Conservation (phyloP, 2,113 vertebrate genomes). For the Leptodactylus fuscus region DNA sequence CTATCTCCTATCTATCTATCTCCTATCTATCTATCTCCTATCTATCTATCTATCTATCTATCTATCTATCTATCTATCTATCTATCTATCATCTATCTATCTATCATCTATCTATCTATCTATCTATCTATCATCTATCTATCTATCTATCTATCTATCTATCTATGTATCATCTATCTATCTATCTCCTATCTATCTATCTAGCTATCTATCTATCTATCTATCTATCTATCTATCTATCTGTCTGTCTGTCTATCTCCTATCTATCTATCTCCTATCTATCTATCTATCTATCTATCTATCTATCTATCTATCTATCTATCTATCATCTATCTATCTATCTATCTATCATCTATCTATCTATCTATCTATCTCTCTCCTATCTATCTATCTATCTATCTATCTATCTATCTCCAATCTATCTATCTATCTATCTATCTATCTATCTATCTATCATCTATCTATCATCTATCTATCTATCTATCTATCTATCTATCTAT, state of each 20-base stretch:
- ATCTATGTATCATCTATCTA: neutral
- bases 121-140: neutral
- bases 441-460: neutral
- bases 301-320: neutral
- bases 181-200: too few species aligned
- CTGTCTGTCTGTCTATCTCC: neutral
- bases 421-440: neutral
- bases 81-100: slow-evolving; percentile 7
- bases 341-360: too few species aligned
- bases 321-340: neutral
- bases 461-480: neutral
- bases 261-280: neutral
- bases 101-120: neutral
- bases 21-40: neutral
- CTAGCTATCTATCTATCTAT: neutral
- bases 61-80: neutral
- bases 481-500: too few species aligned
- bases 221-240: neutral
- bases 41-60: neutral
- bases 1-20: neutral
- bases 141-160: neutral
- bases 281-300: neutral
- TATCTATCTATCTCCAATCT: too few species aligned
- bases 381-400: neutral
- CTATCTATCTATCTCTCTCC: neutral